These are phyloP conservation scores for Acleris holmiana DNA, from an alignment of 2,888 invertebrate genomes.

Conservation along the genomic window DNA sequence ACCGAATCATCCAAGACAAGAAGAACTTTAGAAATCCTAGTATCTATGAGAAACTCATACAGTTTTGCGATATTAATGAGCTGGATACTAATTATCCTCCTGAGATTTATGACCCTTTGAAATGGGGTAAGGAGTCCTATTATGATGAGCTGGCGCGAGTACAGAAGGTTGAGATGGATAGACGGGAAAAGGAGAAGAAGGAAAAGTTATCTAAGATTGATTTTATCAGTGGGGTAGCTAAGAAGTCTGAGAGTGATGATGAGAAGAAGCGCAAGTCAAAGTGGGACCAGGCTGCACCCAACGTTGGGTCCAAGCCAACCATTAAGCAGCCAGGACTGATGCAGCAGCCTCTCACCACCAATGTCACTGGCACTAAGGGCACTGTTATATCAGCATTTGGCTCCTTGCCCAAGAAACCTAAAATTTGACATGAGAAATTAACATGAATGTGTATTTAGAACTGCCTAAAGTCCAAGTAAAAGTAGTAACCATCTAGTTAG, in stretches of 20 bases:
- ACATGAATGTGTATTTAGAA: conserved; percentile 6
- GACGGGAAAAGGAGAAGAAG: conserved; percentile 94
- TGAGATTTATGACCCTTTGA: conserved; percentile 95
- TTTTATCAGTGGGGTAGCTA: conserved; percentile 90
- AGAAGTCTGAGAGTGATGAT: conserved; percentile 88
- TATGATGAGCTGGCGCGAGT: conserved; percentile 96
- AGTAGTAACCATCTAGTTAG: no score
- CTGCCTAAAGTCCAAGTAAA: neutral
- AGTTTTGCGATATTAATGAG: conserved; percentile 97
- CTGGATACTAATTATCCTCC: conserved; percentile 98
- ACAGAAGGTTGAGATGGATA: conserved; percentile 96
- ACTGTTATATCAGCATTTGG: conserved; percentile 97
- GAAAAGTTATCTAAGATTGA: conserved; percentile 92
- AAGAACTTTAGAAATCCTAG: conserved; percentile 98
- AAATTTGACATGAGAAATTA: conserved; percentile 62
- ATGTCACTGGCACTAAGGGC: conserved; percentile 94
- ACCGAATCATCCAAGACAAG: conserved; percentile 93
- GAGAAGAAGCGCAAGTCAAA: conserved; percentile 95
- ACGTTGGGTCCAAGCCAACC: conserved; percentile 81
- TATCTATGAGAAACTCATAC: conserved; percentile 98
- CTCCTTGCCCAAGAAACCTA: conserved; percentile 92
- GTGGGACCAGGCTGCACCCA: conserved; percentile 94
- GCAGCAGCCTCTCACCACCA: conserved; percentile 90
- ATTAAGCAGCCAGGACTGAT: conserved; percentile 88
- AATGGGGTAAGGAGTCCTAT: conserved; percentile 96